phyloP scores from a whole-genome alignment of 2,113 vertebrate species.

The Tachuris rubrigastra region DNA sequence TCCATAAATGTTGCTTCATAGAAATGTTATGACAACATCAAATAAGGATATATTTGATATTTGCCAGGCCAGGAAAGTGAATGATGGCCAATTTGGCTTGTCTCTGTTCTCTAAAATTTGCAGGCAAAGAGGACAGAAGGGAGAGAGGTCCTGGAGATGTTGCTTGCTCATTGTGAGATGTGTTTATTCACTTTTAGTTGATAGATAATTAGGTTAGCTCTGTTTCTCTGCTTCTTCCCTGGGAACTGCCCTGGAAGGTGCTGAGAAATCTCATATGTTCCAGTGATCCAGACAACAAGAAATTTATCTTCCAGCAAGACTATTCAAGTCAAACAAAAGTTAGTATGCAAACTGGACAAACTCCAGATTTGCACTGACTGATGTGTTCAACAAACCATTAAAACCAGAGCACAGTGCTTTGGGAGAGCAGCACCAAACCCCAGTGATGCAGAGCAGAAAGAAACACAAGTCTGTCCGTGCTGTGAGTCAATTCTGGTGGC shows the following conservation, averaged over 20 bases:
- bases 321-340: neutral
- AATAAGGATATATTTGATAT: neutral
- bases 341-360: neutral
- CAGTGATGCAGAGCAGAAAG: fast-evolving
- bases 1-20: neutral
- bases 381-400: neutral
- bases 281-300: neutral
- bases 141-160: neutral
- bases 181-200: neutral
- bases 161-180: neutral
- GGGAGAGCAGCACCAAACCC: neutral
- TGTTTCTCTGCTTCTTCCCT: neutral
- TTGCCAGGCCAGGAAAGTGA: neutral
- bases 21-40: neutral
- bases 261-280: neutral
- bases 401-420: neutral
- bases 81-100: neutral
- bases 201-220: conserved; percentile 15
- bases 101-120: neutral
- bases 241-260: neutral
- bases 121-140: neutral
- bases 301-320: neutral
- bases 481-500: neutral
- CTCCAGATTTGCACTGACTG: neutral
- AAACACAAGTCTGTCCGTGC: fast-evolving